Percentiles rank a stretch among this genome's conserved stretches.
These are phyloP conservation scores for Myotis vivesi DNA, from an alignment of 2,797 vertebrate genomes.

Conservation along the genomic window DNA sequence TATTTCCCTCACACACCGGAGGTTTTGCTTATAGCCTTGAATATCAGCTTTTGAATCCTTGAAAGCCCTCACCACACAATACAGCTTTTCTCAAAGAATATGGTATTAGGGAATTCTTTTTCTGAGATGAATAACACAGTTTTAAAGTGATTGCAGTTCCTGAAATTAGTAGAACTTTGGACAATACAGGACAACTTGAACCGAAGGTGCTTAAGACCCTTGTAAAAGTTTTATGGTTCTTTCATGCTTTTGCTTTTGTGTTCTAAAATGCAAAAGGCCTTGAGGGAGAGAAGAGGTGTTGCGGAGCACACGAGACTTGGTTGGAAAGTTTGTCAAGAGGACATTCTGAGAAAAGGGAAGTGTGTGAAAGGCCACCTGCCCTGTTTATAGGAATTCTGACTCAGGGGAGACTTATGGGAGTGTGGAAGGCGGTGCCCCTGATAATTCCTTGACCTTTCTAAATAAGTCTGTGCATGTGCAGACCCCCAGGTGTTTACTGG, in stretches of 20 bases:
- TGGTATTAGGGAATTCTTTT: constrained; percentile 41
- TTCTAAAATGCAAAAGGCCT: constrained; percentile 64
- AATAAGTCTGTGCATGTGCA: too few relatives aligned
- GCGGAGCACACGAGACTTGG: too few relatives aligned
- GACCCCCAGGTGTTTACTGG: too few relatives aligned
- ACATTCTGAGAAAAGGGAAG: too few relatives aligned
- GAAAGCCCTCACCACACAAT: constrained; percentile 54
- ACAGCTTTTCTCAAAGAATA: neutral
- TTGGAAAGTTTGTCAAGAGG: too few relatives aligned
- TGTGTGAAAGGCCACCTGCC: too few relatives aligned
- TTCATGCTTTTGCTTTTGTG: constrained; percentile 68
- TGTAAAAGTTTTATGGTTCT: constrained; percentile 63
- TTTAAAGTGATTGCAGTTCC: constrained; percentile 56
- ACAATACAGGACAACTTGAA: constrained; percentile 68
- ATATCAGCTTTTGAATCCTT: constrained; percentile 59
- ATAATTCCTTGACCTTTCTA: too few relatives aligned
- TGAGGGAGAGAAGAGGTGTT: constrained; percentile 54
- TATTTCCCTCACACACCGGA: neutral
- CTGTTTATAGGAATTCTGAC: too few relatives aligned
- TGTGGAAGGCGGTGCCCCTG: too few relatives aligned
- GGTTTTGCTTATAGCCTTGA: constrained; percentile 48
- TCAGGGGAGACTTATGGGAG: too few relatives aligned
- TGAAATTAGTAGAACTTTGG: constrained; percentile 62
- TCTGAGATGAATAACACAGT: constrained; percentile 47
- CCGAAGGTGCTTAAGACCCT: constrained; percentile 54